Base-by-base conservation (phyloP, 2,113 vertebrate species). In the Misgurnus mizolepis region DNA sequence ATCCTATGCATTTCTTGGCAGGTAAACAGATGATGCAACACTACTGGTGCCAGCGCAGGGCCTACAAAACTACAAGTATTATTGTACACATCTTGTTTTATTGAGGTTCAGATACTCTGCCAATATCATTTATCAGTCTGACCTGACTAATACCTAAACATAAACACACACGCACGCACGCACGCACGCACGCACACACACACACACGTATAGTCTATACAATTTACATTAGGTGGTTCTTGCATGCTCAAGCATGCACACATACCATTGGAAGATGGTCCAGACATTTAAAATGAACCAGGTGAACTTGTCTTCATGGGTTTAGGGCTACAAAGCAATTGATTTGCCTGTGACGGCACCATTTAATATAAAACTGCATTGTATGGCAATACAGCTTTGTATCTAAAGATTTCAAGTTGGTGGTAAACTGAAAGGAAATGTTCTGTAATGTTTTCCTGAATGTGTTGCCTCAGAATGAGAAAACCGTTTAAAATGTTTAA, bases 251-350 rank as follows among this genome's bases (percentile, higher is more conserved):
- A 77, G 75, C 43, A 68, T 82, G 75, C 47, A 66, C 6, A 6
- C 75, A 77, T 77, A 77, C 75, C 61, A 77, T n/a, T 18, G 34
- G 75, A 77, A 77, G 62, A 77, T 67, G 45, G 75, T 77, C 62
- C 75, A 77, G 27, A 77, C 75, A 1, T 77, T 77, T 41, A 55
- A 47, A 66, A 66, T 66, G 27, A 66, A 76, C 74, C 62, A 76
- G 45, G 27, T 76, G 47, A 76, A 66, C 27, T 76, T 76, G 40
- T 27, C 14, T 49, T 66, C 14, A 76, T 76, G 45, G 67, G 71
- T 67, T 68, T 55, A 18, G 65, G 40, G 72, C 6, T 40, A 11
- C 12, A 56, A 75, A 56, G 27, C 62, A 49, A 5, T 39, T 4
- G 18, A 17, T 17, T 49, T 62, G 15, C 47, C 3, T 18, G 6